Conservation (phyloP, 2,113 vertebrate species). For the Petromus typicus region DNA sequence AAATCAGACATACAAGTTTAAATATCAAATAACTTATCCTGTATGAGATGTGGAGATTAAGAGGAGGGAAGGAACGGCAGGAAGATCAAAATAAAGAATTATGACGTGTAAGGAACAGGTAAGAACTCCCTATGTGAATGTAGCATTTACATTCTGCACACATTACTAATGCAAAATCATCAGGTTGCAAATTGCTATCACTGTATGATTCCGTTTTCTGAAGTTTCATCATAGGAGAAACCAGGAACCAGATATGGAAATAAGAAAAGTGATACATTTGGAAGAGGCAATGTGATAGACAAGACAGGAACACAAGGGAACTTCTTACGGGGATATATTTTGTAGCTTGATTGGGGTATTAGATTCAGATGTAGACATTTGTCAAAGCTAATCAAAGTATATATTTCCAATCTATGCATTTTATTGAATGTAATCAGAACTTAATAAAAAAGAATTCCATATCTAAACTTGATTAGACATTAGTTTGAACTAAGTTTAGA, state of each 20-base stretch:
- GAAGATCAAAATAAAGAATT: background rate
- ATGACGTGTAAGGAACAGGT: background rate
- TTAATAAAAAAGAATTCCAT: slow-evolving; percentile 44
- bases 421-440: slow-evolving; percentile 54
- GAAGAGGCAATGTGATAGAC: background rate
- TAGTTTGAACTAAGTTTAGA: slow-evolving; percentile 62
- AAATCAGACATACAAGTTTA: background rate
- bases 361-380: slow-evolving; percentile 48
- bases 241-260: background rate
- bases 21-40: background rate
- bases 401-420: slow-evolving; percentile 15
- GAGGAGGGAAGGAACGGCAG: background rate
- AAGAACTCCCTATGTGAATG: background rate
- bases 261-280: background rate
- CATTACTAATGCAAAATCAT: background rate
- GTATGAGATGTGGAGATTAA: background rate
- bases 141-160: background rate
- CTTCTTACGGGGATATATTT: background rate
- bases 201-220: background rate
- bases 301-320: background rate
- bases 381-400: slow-evolving; percentile 63
- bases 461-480: slow-evolving; percentile 59
- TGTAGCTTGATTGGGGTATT: slow-evolving; percentile 41
- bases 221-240: background rate
- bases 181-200: background rate